Base-by-base conservation (phyloP, 2,888 invertebrate genomes). In the Euspilapteryx auroguttella region DNA sequence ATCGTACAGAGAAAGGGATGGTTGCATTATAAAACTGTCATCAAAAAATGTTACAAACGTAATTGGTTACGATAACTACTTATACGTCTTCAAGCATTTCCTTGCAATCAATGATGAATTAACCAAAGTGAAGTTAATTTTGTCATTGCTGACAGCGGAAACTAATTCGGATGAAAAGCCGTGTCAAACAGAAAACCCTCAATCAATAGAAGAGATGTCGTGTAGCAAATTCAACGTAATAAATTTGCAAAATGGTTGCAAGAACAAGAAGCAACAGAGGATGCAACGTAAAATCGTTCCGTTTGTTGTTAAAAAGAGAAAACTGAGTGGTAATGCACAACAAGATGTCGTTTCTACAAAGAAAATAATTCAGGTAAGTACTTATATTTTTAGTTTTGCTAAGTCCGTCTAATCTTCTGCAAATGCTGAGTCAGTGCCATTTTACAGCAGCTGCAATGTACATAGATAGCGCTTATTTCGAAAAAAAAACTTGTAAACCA, bases 51-150 rank as follows among this genome's bases (percentile, higher is more conserved):
- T 71, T 0, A 44, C 49, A 0, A 44, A 43, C n/a, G 9, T 63
- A 0, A 61, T 73, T 1, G 73, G 73, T 0, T 64, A 66, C 23
- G 47, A 46, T 1, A 61, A 58, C 21, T 73, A 65, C 27, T 56
- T 65, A 12, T 43, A 42, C 1, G 31, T 69, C 0, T 51, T 71
- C n/a, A n/a, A n/a, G n/a, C 2, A 43, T 51, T 4, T 55, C 61
- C 0, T 13, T 73, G 3, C 58, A 62, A 27, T 61, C 66, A 0
- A 49, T 69, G 0, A 46, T 64, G 0, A 61, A 42, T 22, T 50
- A 52, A 7, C 56, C 2, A 63, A 55, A 40, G 42, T 69, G 0
- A 40, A 55, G 0, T 59, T 51, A 0, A 55, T 73, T 2, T 32
- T 61, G 3, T 47, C 68, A 0, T 30, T 73, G 2, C 32, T 73